Conservation (phyloP, 1,140 invertebrate genomes). For the Copidosoma floridanum region DNA sequence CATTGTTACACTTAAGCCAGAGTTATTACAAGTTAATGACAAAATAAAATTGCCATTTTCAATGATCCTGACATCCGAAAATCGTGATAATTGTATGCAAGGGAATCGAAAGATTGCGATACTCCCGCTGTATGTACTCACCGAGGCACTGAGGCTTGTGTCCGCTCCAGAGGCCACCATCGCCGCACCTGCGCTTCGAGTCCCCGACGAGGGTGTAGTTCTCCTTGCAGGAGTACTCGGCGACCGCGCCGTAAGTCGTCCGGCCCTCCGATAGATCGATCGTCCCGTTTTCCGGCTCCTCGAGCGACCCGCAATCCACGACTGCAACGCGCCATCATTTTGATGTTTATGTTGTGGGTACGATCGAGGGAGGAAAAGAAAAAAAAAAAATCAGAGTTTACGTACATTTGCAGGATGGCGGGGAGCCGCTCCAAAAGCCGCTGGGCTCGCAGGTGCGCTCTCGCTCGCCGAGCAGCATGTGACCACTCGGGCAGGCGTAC, state of each 20-base stretch:
- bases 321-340: too few species aligned
- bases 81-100: too few species aligned
- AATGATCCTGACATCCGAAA: too few species aligned
- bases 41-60: too few species aligned
- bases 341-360: too few species aligned
- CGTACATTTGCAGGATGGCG: conserved; percentile 85
- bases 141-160: conserved; percentile 76
- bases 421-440: conserved; percentile 78
- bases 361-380: not conserved
- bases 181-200: conserved; percentile 70
- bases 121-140: too few species aligned
- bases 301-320: conserved; percentile 76
- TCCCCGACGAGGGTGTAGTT: conserved; percentile 83
- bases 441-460: conserved; percentile 67
- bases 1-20: too few species aligned
- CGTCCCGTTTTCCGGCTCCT: conserved; percentile 70
- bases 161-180: conserved; percentile 78
- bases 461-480: conserved; percentile 74
- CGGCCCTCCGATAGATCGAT: conserved; percentile 66
- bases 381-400: conserved; percentile 24
- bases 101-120: too few species aligned
- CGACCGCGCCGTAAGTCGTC: conserved; percentile 76
- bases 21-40: too few species aligned
- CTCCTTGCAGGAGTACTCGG: conserved; percentile 74
- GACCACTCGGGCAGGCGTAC: conserved; percentile 81